A percentile compares a stretch with the other conserved stretches of the same genome.
Conservation (phyloP, 2,113 vertebrate species). For the Coracopsis vasa region DNA sequence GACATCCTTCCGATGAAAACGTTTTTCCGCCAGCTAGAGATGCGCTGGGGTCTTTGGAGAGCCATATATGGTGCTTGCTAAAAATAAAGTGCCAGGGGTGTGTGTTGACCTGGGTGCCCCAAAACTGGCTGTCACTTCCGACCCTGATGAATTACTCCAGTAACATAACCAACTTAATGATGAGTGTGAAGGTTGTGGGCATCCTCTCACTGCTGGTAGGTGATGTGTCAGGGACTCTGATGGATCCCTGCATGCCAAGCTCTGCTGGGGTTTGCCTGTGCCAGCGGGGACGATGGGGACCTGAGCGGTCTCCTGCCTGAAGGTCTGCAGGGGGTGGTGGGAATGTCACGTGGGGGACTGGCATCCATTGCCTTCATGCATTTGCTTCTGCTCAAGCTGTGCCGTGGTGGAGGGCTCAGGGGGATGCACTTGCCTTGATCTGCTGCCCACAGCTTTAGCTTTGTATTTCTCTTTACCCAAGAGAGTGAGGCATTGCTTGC, state of each 20-base stretch:
- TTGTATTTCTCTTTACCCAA: neutral
- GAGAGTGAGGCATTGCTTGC: neutral
- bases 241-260: neutral
- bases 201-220: neutral
- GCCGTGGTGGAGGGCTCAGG: rapidly evolving
- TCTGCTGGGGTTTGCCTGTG: neutral
- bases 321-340: rapidly evolving
- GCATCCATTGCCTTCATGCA: neutral
- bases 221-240: neutral
- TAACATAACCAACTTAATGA: neutral
- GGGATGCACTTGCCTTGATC: neutral
- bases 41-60: neutral
- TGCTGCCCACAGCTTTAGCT: neutral
- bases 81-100: neutral
- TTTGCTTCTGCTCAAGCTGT: neutral
- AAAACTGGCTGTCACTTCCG: neutral
- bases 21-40: neutral
- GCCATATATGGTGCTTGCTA: rapidly evolving
- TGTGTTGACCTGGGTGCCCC: neutral
- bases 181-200: neutral
- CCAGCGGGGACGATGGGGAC: too few species aligned
- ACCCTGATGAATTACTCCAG: neutral
- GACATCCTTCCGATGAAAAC: neutral
- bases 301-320: rapidly evolving
- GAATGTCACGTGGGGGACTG: rapidly evolving